Evolutionary conservation across 2,797 vertebrate genomes (phyloP), one percentile per base, ranked within the genome.

Genomic region (Serranus cabrilla): DNA sequence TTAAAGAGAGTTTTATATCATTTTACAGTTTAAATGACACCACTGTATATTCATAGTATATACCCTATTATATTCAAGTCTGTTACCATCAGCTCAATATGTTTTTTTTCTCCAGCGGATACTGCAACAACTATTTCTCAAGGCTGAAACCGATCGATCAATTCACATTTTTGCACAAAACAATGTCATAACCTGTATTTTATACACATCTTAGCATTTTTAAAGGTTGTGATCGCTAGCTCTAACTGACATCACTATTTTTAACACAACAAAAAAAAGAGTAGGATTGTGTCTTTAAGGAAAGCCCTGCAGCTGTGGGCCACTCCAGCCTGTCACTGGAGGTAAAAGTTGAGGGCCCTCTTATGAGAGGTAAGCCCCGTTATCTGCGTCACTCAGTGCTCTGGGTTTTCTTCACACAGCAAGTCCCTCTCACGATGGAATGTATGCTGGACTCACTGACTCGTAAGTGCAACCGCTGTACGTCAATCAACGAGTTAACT

Each of bases 341-440:
- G 17, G 20, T 54, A 23, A 66, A 54, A 37, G 71, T 39, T 39
- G 37, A 54, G 13, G 56, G 4, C n/a, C 9, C 40, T 34, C 27
- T 49, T 47, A 37, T 18, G 49, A 65, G 52, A 62, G 59, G 25
- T 59, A 54, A 34, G 34, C 34, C 20, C 65, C 11, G 6, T n/a
- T 11, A 10, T 70, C 58, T 62, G 39, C 47, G 11, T 71, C 67
- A 70, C 40, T 11, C 59, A 1, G 16, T 23, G 40, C 47, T 76
- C 43, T 57, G 40, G 25, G 63, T 55, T 62, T 52, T 55, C 52
- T 47, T 78, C 58, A 57, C 47, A 16, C 4, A 40, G 13, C 46
- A 54, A 3, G 13, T 55, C 2, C 5, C 58, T 46, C 27, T 50
- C 63, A 14, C 20, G 65, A n/a, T 49, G 57, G 68, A 78, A 56